Percentiles rank a stretch among this genome's conserved stretches.
Conservation (phyloP, 2,797 vertebrate genomes). For the Alauda arvensis region DNA sequence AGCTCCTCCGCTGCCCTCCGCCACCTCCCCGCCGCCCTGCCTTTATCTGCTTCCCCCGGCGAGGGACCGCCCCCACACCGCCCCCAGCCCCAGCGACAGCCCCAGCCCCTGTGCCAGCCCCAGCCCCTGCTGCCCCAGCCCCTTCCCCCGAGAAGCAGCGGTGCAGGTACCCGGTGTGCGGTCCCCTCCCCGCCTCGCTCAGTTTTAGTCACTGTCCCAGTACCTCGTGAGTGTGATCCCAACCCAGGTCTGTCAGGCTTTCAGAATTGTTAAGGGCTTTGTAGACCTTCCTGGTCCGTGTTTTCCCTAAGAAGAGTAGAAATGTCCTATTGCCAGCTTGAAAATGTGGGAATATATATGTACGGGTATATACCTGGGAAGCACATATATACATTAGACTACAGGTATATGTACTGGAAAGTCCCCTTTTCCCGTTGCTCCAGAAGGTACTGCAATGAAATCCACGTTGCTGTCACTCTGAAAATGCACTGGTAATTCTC, state of each 20-base stretch:
- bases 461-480: neutral
- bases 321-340: neutral
- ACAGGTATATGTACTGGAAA: neutral
- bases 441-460: neutral
- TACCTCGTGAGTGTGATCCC: fast-evolving
- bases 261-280: fast-evolving
- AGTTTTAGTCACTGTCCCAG: fast-evolving
- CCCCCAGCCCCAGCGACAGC: neutral
- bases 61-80: neutral
- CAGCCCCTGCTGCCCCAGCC: fast-evolving
- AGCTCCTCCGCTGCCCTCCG: fast-evolving
- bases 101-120: too few relatives aligned
- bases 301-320: neutral
- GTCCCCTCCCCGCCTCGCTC: fast-evolving
- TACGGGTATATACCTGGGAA: neutral
- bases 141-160: fast-evolving
- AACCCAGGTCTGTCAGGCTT: neutral
- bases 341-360: fast-evolving
- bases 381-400: too few relatives aligned
- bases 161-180: fast-evolving
- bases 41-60: neutral
- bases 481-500: neutral
- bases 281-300: fast-evolving
- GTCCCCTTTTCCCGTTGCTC: neutral
- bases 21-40: neutral